Base-by-base conservation (phyloP, 1,140 invertebrate genomes). In the Lineus longissimus region DNA sequence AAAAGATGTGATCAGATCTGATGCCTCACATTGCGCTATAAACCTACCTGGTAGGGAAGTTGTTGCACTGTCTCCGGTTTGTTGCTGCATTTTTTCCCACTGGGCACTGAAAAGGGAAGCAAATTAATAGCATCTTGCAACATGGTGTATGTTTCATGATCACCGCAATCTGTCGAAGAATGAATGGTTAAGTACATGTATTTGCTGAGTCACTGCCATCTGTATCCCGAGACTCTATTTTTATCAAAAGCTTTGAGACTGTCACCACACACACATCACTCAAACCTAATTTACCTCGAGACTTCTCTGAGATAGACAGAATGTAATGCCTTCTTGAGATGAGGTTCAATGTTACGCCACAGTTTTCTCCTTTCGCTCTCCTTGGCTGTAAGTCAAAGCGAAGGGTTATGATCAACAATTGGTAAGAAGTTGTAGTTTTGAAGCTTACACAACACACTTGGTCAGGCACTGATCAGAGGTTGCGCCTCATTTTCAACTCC, bases 311-410 rank as follows among this genome's bases (percentile, higher is more conserved):
- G 81, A 75, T 94, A 94, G 36, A 94, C 86, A 30, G 88, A 86
- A 67, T 91, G 87, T 2, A 94, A 78, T 56, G 89, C 89, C 7
- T 85, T 80, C 74, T 89, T 89, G 2, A 95, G 81, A 61, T 87
- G 86, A 0, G 88, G 88, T 6, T 88, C 86, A 63, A 94, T 89
- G 68, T 92, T 87, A 62, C 86, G 83, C 90, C 91, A 95, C 0
- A 95, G 76, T 40, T 85, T 86, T 11, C 85, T 81, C 0, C 86
- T 83, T 76, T 94, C 88, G 11, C 81, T 81, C n/a, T 82, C 74
- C 33, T 84, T 76, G 1, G 86, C 78, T 80, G 65, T 19, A 69
- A 66, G 58, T 55, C 40, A 58, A 47, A 47, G 19, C 4, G 15
- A 36, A 36, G 6, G 15, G 33, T 36, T 7, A n/a, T n/a, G n/a